phyloP scores from a whole-genome alignment of 2,888 invertebrate species.

The Calameuta idolon region DNA sequence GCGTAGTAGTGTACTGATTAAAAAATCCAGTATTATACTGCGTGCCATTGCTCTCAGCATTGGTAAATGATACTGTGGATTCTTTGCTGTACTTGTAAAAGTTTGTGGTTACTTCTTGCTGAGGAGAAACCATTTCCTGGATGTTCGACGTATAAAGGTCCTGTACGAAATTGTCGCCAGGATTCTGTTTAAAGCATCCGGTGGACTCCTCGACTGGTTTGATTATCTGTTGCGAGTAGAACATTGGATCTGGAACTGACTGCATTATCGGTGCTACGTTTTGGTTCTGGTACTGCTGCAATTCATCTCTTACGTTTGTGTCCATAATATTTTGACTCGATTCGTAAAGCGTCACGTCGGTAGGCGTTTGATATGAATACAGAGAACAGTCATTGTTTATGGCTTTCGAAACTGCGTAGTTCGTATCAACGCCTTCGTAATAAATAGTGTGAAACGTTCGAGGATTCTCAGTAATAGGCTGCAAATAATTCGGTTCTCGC shows the following conservation, averaged over 20 bases:
- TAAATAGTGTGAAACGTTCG: constrained; percentile 38
- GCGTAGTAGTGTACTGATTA: constrained; percentile 5
- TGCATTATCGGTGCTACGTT: constrained; percentile 25
- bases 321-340: constrained; percentile 29
- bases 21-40: constrained; percentile 17
- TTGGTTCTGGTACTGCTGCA: constrained; percentile 29
- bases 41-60: constrained; percentile 14
- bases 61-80: constrained; percentile 1
- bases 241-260: constrained; percentile 29
- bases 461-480: constrained; percentile 23
- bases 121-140: not conserved
- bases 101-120: not conserved
- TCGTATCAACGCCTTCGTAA: constrained; percentile 32
- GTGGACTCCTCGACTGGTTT: constrained; percentile 20
- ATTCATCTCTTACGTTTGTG: constrained; percentile 19
- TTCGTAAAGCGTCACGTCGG: constrained; percentile 23
- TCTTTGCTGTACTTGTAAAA: constrained; percentile 17
- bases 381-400: constrained; percentile 20
- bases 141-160: not conserved
- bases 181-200: not conserved
- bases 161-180: not conserved
- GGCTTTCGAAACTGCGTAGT: constrained; percentile 15
- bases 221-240: constrained; percentile 40
- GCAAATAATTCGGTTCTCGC: constrained; percentile 23
- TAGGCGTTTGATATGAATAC: constrained; percentile 31